These are phyloP conservation scores for Lepus timidus DNA, from an alignment of 2,113 vertebrate species.

Conservation along the genomic window DNA sequence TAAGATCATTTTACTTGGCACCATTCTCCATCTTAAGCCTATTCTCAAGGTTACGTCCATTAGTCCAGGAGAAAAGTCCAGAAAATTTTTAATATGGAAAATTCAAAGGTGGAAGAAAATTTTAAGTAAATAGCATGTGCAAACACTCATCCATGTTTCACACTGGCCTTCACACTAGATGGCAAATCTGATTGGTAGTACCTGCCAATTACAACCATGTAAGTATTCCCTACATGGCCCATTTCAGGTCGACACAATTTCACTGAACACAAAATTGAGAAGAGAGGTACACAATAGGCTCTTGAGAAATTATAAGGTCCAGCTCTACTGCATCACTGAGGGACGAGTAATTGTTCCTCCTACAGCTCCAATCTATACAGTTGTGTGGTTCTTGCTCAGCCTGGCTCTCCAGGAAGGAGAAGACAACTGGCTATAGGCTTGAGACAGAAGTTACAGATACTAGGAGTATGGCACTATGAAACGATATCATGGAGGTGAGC, in stretches of 20 bases:
- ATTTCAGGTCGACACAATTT: background rate
- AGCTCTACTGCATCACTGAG: background rate
- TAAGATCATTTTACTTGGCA: slow-evolving; percentile 13
- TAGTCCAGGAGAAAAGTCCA: slow-evolving; percentile 14
- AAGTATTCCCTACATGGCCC: background rate
- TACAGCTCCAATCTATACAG: background rate
- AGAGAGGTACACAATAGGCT: background rate
- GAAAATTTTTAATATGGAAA: background rate
- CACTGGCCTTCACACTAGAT: background rate
- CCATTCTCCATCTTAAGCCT: slow-evolving; percentile 7
- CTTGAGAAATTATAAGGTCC: background rate
- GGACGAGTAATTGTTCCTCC: background rate
- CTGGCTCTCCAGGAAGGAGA: background rate
- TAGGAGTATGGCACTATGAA: background rate
- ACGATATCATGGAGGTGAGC: background rate
- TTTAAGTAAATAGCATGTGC: background rate
- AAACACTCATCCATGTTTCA: background rate
- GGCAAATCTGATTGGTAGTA: background rate
- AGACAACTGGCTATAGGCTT: background rate
- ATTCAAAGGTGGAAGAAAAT: background rate
- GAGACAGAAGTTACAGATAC: background rate
- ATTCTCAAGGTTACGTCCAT: slow-evolving; percentile 11
- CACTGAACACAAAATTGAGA: background rate
- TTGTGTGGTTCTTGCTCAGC: background rate
- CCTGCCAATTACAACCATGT: background rate